Conservation (phyloP, 2,113 vertebrate species). For the Pristiophorus japonicus region DNA sequence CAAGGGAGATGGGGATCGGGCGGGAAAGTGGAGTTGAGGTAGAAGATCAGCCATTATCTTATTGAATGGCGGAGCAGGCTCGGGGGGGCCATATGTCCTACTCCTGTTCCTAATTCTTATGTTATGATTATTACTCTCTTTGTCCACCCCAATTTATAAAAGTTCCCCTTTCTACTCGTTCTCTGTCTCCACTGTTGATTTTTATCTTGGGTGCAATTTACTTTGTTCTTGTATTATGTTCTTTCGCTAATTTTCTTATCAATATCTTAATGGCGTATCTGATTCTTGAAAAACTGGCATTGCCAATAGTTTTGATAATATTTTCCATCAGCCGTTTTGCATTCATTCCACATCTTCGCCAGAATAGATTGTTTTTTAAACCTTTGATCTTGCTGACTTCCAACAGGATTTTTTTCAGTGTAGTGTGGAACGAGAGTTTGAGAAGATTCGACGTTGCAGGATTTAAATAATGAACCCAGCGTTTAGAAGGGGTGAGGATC, state of each 20-base stretch:
- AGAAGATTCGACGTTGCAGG: neutral
- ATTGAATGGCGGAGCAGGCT: too few relatives aligned
- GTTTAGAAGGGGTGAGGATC: neutral
- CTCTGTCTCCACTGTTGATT: neutral
- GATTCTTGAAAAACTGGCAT: neutral
- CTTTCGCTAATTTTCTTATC: neutral
- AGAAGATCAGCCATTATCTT: too few relatives aligned
- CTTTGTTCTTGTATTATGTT: neutral
- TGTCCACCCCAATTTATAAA: neutral
- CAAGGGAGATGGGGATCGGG: too few relatives aligned
- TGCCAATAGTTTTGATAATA: neutral
- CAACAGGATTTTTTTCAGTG: neutral
- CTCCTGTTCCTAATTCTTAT: too few relatives aligned
- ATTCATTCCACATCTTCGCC: neutral
- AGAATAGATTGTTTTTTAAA: neutral
- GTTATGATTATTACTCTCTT: neutral
- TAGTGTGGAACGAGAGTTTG: neutral
- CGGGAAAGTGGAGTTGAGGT: too few relatives aligned
- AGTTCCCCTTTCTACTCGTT: neutral
- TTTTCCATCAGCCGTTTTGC: conserved; percentile 1
- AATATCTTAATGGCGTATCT: neutral
- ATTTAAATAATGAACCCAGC: neutral
- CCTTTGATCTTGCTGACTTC: neutral
- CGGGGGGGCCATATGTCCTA: neutral
- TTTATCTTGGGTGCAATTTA: neutral